A percentile compares a stretch with the other conserved stretches of the same genome.
phyloP scores from a whole-genome alignment of 2,113 vertebrate genomes.

The Siniperca chuatsi region DNA sequence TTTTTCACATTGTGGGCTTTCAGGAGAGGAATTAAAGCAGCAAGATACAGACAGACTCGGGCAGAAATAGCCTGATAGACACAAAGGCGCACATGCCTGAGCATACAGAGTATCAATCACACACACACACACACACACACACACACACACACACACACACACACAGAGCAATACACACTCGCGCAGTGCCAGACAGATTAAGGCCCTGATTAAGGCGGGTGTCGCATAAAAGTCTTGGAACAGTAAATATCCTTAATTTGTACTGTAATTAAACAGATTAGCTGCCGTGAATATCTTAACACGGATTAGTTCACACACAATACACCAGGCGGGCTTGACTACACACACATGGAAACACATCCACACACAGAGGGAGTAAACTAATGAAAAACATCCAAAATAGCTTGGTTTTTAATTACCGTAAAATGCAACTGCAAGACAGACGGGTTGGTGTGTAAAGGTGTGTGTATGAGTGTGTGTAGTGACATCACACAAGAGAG shows the following conservation, averaged over 20 bases:
- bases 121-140: constrained; percentile 25
- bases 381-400: constrained; percentile 28
- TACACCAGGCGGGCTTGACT: constrained; percentile 38
- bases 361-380: constrained; percentile 4
- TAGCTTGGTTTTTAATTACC: constrained; percentile 9
- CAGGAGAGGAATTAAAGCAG: constrained; percentile 47
- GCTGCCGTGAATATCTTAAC: constrained; percentile 77
- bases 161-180: constrained; percentile 43
- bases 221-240: constrained; percentile 73
- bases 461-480: background rate
- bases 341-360: constrained; percentile 33
- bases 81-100: constrained; percentile 55
- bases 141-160: too few relatives aligned
- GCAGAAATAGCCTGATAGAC: constrained; percentile 54
- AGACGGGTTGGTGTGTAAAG: background rate
- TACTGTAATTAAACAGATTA: constrained; percentile 82
- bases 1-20: constrained; percentile 42
- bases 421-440: background rate
- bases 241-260: constrained; percentile 81
- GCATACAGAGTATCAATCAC: constrained; percentile 70
- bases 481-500: background rate
- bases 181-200: constrained; percentile 72
- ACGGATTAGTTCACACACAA: constrained; percentile 73
- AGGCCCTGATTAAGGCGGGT: constrained; percentile 70
- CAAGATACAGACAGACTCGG: constrained; percentile 34